A percentile compares a stretch with the other conserved stretches of the same genome.
Evolutionary conservation across 2,797 vertebrate genomes (phyloP).

Genomic region (Myiotriccus ornatus): DNA sequence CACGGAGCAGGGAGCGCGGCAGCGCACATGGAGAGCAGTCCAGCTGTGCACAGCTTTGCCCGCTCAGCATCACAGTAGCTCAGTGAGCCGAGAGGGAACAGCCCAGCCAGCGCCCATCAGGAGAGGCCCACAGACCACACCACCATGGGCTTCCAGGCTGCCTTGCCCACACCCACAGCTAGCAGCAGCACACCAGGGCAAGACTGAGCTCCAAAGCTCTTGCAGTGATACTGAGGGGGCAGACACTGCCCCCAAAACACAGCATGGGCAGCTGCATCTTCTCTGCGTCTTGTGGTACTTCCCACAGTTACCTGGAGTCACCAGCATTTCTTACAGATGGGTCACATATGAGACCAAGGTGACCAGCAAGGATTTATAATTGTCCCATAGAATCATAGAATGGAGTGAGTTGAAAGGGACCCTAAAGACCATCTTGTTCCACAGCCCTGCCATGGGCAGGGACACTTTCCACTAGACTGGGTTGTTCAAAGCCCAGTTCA

Average conservation of each 20-base stretch:
- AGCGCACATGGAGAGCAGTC: background rate
- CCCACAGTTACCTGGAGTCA: background rate
- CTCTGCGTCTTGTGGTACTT: background rate
- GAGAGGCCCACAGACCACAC: background rate
- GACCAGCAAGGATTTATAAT: background rate
- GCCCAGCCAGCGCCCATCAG: background rate
- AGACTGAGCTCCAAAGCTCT: background rate
- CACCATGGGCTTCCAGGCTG: background rate
- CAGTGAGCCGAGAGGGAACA: background rate
- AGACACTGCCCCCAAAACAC: background rate
- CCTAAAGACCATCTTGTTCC: background rate
- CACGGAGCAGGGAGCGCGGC: accelerated
- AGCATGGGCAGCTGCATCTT: background rate
- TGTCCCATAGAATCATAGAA: background rate
- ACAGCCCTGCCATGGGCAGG: background rate
- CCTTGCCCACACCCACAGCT: background rate
- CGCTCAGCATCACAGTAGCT: background rate
- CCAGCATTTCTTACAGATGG: background rate
- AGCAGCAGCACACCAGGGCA: accelerated
- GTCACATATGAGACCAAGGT: background rate
- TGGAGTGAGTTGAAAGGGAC: background rate
- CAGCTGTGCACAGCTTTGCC: background rate
- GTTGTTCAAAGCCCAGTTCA: background rate
- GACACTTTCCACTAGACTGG: background rate
- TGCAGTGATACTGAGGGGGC: accelerated